These are phyloP conservation scores for Brienomyrus brachyistius DNA, from an alignment of 2,113 vertebrate species.

Conservation along the genomic window DNA sequence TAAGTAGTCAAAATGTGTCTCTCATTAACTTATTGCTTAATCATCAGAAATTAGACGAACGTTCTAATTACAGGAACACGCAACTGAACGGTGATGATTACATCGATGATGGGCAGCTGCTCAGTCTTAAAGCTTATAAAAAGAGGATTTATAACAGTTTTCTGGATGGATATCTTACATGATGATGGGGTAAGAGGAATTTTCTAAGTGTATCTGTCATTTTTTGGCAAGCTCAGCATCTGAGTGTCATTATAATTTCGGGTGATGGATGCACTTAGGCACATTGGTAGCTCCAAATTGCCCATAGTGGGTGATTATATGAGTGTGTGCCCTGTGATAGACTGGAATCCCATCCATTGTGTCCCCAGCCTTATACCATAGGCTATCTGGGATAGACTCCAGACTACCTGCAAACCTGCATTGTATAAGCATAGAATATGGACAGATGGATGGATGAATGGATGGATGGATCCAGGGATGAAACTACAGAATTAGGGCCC, in stretches of 20 bases:
- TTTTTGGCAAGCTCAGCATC: background rate
- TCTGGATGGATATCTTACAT: background rate
- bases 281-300: background rate
- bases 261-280: background rate
- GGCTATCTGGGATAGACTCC: background rate
- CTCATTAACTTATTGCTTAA: conserved; percentile 9
- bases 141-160: background rate
- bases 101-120: background rate
- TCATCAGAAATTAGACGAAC: background rate
- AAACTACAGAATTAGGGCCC: background rate
- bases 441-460: background rate
- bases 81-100: background rate
- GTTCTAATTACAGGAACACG: background rate
- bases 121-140: background rate
- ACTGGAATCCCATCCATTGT: background rate
- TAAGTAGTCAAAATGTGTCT: background rate
- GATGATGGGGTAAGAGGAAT: background rate
- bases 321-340: background rate
- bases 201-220: background rate
- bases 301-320: background rate
- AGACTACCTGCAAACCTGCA: background rate
- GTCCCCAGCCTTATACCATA: background rate
- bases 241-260: background rate
- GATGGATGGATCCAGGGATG: background rate
- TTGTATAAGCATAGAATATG: background rate